Evolutionary conservation across 2,113 vertebrate genomes (phyloP).

Genomic region (Pleuronectes platessa): DNA sequence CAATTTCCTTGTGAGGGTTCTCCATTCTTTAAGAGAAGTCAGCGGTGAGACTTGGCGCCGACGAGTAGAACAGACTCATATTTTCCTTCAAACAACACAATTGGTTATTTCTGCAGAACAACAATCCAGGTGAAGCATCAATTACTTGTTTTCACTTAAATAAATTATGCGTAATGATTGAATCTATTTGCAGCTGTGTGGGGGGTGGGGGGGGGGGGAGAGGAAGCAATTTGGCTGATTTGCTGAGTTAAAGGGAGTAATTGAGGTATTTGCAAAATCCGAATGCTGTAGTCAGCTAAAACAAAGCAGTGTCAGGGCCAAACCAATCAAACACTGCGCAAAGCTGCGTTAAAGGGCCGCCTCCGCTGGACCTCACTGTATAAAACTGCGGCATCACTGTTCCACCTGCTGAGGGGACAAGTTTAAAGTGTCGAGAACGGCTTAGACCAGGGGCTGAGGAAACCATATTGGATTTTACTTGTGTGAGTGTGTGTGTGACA

Average conservation of each 20-base stretch:
- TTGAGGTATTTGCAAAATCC: constrained; percentile 51
- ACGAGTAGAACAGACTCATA: background rate
- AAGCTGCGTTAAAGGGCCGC: background rate
- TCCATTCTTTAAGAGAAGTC: background rate
- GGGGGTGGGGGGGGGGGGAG: too few relatives aligned
- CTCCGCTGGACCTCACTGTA: background rate
- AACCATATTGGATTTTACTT: background rate
- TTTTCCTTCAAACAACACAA: constrained; percentile 9
- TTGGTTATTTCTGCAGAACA: constrained; percentile 11
- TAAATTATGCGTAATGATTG: constrained; percentile 13
- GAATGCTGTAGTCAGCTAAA: constrained; percentile 44
- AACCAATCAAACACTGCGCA: constrained; percentile 28
- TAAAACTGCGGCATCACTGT: constrained; percentile 36
- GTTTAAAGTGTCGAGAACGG: constrained; percentile 41
- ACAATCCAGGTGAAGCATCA: constrained; percentile 5
- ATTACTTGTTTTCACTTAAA: constrained; percentile 13
- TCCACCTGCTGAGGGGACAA: constrained; percentile 61
- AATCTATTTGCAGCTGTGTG: background rate
- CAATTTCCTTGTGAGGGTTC: constrained; percentile 1
- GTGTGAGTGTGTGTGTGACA: background rate
- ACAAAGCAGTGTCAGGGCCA: constrained; percentile 11
- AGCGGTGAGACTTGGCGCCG: background rate
- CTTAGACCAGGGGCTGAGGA: constrained; percentile 22
- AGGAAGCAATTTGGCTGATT: constrained; percentile 43
- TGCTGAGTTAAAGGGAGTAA: constrained; percentile 45